A percentile compares a stretch with the other conserved stretches of the same genome.
Evolutionary conservation across 1,140 invertebrate genomes (phyloP).

Genomic region (Camponotus pennsylvanicus): DNA sequence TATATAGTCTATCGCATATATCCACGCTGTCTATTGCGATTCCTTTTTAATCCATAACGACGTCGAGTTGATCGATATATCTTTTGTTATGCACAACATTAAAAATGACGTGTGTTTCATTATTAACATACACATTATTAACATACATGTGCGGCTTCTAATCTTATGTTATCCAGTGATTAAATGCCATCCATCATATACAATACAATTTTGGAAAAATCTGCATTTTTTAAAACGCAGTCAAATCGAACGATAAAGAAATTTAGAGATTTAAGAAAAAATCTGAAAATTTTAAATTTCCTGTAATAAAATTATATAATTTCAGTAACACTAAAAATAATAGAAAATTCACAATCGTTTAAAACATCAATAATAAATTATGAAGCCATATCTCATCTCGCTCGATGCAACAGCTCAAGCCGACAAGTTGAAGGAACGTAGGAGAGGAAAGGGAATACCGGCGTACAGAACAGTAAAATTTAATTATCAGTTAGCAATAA

Average conservation of each 20-base stretch:
- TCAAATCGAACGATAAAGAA: neutral
- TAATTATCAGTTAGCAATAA: constrained; percentile 73
- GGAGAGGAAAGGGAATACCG: constrained; percentile 15
- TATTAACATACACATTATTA: neutral
- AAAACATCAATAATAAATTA: constrained; percentile 61
- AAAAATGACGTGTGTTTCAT: neutral
- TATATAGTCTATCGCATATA: neutral
- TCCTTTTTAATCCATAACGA: constrained; percentile 39
- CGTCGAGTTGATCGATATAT: neutral
- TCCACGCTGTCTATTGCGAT: constrained; percentile 11
- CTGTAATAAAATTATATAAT: neutral
- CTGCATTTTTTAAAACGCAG: neutral
- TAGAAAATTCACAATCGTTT: constrained; percentile 15
- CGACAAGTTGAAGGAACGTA: constrained; percentile 4
- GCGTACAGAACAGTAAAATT: constrained; percentile 65
- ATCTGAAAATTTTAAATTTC: constrained; percentile 17
- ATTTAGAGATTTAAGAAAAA: neutral
- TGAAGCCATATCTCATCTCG: constrained; percentile 48
- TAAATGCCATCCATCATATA: neutral
- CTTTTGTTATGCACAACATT: neutral
- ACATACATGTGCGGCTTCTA: neutral
- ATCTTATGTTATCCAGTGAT: neutral
- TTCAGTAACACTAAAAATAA: constrained; percentile 27
- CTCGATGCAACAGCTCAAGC: constrained; percentile 38
- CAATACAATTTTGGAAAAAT: neutral